Evolutionary conservation across 2,888 invertebrate genomes (phyloP), one percentile per base, ranked within the genome.

Genomic region (Entomobrya proxima): DNA sequence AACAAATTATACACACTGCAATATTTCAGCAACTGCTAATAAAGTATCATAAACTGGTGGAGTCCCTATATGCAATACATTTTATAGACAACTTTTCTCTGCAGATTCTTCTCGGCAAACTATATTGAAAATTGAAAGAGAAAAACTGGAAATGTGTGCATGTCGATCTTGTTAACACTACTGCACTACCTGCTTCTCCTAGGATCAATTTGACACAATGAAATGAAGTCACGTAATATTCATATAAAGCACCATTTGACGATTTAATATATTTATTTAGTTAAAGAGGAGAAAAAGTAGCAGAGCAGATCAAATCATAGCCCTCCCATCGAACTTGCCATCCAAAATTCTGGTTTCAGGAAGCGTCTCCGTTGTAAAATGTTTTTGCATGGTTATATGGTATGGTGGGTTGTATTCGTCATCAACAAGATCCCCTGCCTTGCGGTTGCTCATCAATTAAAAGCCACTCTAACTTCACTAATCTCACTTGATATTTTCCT

Each of bases 371-470:
- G n/a, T 30, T 44, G 9, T 58, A 30, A 37, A 37, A 32, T 58
- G 32, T 52, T 27, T 30, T 15, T 50, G 32, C n/a, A 37, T 32
- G 7, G 32, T 24, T 72, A 27, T 27, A 47, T 7, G 21, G 9
- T 35, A 37, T 24, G 27, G 44, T 1, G 27, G 15, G 32, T 18
- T 3, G 30, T 30, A 18, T 61, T 61, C n/a, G 6, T 61, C 32
- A 7, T 72, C 47, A 64, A 82, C 61, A 75, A 74, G 81, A 75
- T 75, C 82, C 82, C 82, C 82, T 75, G 50, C 75, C 61, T 64
- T n/a, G 72, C 47, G 82, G 82, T 55, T 61, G 75, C 75, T 64
- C 82, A 75, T 82, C 82, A 82, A 82, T 82, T 81, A 81, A 74
- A 35, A 37, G 72, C 72, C 50, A 74, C 72, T 67, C 67, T 37